Evolutionary conservation across 2,888 invertebrate genomes (phyloP).

Genomic region (Argyra leucocephala): DNA sequence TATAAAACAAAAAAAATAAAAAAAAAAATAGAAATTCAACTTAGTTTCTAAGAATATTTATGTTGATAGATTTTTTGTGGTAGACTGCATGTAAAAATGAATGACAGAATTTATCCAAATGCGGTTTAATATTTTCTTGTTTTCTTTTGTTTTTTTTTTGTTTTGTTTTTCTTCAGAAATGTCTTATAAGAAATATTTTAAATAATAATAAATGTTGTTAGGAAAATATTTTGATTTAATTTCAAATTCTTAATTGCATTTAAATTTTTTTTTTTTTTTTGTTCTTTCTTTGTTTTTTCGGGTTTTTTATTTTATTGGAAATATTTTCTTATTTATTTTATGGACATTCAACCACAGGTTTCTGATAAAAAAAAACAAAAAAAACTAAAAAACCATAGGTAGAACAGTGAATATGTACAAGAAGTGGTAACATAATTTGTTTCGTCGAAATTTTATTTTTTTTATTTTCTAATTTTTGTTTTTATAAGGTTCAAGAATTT

Average conservation of each 20-base stretch:
- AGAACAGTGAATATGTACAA: not conserved
- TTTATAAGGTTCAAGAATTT: too few species aligned
- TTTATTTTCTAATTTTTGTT: too few species aligned
- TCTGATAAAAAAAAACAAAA: not conserved
- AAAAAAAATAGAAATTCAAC: not conserved
- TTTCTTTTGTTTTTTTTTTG: not conserved
- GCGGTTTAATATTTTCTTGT: not conserved
- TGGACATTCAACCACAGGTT: not conserved
- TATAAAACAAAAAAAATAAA: not conserved
- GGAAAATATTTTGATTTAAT: constrained; percentile 1
- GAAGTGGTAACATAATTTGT: constrained; percentile 6
- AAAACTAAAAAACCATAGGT: too few species aligned
- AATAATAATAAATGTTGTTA: not conserved
- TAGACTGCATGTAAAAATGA: not conserved
- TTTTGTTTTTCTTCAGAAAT: not conserved
- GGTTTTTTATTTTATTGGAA: not conserved
- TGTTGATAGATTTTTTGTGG: not conserved
- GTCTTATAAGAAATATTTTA: not conserved
- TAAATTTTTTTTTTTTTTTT: not conserved
- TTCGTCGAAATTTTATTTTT: not conserved
- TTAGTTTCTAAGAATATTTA: not conserved
- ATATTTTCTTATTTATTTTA: not conserved
- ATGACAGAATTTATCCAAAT: too few species aligned
- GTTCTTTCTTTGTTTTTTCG: not conserved
- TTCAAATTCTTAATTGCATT: constrained; percentile 1